These are phyloP conservation scores for Lepeophtheirus salmonis DNA, from an alignment of 1,140 invertebrate genomes.

Conservation along the genomic window DNA sequence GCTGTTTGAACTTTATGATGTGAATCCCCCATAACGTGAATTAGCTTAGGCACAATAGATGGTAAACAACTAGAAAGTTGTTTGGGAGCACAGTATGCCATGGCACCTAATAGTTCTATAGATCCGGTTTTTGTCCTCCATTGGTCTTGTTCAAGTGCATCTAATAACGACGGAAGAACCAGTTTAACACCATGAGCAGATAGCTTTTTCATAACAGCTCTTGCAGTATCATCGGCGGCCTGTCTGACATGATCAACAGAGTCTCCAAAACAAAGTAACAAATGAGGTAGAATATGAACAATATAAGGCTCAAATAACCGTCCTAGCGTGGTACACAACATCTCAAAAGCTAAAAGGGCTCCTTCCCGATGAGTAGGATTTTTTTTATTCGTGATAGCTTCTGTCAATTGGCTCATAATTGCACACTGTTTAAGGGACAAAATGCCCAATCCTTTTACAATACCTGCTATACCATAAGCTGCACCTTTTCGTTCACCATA, in stretches of 20 bases:
- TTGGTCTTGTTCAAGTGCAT: constrained; percentile 86
- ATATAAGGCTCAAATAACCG: constrained; percentile 96
- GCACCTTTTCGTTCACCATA: constrained; percentile 77
- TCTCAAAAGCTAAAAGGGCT: constrained; percentile 90
- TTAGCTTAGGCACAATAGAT: constrained; percentile 92
- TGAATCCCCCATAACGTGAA: constrained; percentile 90
- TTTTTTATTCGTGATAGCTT: constrained; percentile 80
- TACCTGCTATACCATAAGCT: constrained; percentile 34
- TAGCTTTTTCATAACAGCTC: constrained; percentile 88
- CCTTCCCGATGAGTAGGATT: constrained; percentile 38
- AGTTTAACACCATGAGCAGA: constrained; percentile 92
- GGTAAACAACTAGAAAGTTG: constrained; percentile 93
- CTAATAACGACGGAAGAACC: constrained; percentile 67
- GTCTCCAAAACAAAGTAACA: constrained; percentile 90
- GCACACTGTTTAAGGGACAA: constrained; percentile 81
- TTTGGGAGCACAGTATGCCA: constrained; percentile 96
- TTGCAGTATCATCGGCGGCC: constrained; percentile 82
- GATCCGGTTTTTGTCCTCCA: constrained; percentile 93
- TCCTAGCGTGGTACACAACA: constrained; percentile 83
- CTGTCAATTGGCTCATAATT: constrained; percentile 81
- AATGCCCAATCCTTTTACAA: constrained; percentile 89
- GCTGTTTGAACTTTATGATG: constrained; percentile 95
- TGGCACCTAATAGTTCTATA: constrained; percentile 84
- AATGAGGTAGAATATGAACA: constrained; percentile 81
- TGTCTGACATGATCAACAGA: constrained; percentile 58